Evolutionary conservation across 2,797 vertebrate species (phyloP).

Genomic region (Intellagama lesueurii): DNA sequence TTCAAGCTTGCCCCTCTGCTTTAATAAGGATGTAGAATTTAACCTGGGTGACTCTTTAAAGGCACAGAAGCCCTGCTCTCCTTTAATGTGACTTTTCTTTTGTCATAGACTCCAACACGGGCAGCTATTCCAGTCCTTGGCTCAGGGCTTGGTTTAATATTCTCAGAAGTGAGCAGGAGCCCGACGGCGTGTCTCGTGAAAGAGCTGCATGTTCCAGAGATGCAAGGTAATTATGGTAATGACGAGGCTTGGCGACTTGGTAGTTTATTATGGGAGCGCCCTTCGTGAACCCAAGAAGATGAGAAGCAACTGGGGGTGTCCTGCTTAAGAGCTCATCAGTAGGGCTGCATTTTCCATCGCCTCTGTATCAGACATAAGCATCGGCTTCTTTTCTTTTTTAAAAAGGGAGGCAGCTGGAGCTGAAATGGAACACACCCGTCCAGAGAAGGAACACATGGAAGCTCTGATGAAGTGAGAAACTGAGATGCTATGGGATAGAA

Average conservation of each 20-base stretch:
- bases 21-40: too few species aligned
- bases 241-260: not conserved
- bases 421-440: not conserved
- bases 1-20: too few species aligned
- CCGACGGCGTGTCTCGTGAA: not conserved
- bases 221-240: conserved; percentile 22
- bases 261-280: not conserved
- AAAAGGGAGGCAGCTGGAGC: not conserved
- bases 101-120: too few species aligned
- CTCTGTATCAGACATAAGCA: not conserved
- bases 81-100: too few species aligned
- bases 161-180: not conserved
- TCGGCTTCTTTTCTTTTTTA: not conserved
- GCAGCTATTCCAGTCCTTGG: too few species aligned
- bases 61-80: too few species aligned
- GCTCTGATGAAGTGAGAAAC: not conserved
- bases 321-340: not conserved
- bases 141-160: not conserved
- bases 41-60: too few species aligned
- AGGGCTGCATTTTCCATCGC: not conserved
- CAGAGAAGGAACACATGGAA: not conserved
- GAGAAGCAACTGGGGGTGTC: not conserved
- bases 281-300: not conserved
- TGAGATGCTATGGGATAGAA: not conserved
- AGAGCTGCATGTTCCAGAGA: not conserved